Evolutionary conservation across 2,888 invertebrate species (phyloP).

Genomic region (Aleiodes leptofemur): DNA sequence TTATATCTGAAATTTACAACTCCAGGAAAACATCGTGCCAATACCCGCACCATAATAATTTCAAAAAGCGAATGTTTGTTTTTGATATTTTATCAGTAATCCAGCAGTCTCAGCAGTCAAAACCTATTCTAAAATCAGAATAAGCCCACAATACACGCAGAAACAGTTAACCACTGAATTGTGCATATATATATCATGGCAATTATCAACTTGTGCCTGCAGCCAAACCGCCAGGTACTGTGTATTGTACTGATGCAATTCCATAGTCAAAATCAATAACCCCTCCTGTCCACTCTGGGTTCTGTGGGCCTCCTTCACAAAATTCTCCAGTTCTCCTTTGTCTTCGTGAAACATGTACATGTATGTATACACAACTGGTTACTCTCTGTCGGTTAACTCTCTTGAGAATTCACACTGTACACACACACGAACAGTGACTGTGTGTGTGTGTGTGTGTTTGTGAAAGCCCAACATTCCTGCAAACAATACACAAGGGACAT

Average conservation of each 20-base stretch:
- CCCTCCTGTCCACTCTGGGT: slow-evolving; percentile 2
- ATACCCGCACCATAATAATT: no score
- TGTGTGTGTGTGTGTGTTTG: neutral
- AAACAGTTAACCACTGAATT: slow-evolving; percentile 2
- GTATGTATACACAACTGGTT: slow-evolving; percentile 10
- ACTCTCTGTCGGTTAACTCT: slow-evolving; percentile 5
- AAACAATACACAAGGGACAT: slow-evolving; percentile 6
- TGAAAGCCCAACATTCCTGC: neutral
- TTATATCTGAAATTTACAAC: no score
- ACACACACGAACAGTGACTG: neutral
- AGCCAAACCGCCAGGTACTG: slow-evolving; percentile 20
- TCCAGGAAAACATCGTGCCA: no score
- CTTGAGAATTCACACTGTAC: slow-evolving; percentile 14
- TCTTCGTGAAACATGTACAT: slow-evolving; percentile 13
- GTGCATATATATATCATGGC: neutral
- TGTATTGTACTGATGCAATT: slow-evolving; percentile 39
- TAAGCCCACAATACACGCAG: neutral
- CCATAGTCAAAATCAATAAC: slow-evolving; percentile 43
- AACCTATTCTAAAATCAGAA: no score
- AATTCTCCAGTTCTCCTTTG: neutral
- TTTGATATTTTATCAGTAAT: no score
- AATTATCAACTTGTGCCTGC: slow-evolving; percentile 37
- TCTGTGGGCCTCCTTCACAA: no score
- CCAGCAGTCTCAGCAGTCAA: no score
- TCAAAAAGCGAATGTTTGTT: no score